Evolutionary conservation across 2,888 invertebrate species (phyloP), one percentile per base, ranked within the genome.

Genomic region (Lordiphosa fenestrarum): DNA sequence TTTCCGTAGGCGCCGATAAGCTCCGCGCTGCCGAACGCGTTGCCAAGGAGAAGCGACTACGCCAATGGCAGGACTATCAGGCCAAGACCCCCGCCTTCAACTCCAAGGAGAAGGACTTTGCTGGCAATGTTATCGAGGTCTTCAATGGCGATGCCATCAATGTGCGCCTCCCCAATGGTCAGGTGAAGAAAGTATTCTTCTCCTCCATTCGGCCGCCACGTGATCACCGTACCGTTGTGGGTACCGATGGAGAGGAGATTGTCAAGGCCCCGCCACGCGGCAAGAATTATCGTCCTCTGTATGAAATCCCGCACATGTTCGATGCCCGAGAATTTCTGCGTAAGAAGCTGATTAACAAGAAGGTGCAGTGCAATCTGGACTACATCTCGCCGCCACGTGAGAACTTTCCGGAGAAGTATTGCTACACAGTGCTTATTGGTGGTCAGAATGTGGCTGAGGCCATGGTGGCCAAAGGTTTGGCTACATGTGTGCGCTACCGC

Each of bases 221-320:
- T 89, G 96, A 94, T 88, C 90, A 78, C 87, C 88, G 91, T 69
- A 90, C 89, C 60, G 89, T 91, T 33, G 93, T 92, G 60, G 95
- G 94, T 49, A 93, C 92, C 63, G 95, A 94, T 59, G 92, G 92
- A 12, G 95, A 94, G 64, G 92, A 92, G 40, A 80, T 87, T 35
- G 75, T 83, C 0, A 94, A 94, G 82, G 85, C 91, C n/a, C 90
- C 92, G 0, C 92, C 92, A 10, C 92, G 94, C 64, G 92, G 93
- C 3, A 95, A 94, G 89, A 94, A 93, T 64, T 95, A 93, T 88
- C 94, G 97, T 81, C 97, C 98, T 0, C 92, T 99, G 0, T 99
- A 99, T 88, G 99, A 99, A 88, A 95, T 99, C 86, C 99, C 99
- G 1, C 98, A 96, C 93, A 96, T 99, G 97, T 98, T 95, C 88